Percentiles rank a stretch among this genome's conserved stretches.
Evolutionary conservation across 92 coral and sea anemone genomes (phyloP).

Genomic region (Siderastrea siderea): DNA sequence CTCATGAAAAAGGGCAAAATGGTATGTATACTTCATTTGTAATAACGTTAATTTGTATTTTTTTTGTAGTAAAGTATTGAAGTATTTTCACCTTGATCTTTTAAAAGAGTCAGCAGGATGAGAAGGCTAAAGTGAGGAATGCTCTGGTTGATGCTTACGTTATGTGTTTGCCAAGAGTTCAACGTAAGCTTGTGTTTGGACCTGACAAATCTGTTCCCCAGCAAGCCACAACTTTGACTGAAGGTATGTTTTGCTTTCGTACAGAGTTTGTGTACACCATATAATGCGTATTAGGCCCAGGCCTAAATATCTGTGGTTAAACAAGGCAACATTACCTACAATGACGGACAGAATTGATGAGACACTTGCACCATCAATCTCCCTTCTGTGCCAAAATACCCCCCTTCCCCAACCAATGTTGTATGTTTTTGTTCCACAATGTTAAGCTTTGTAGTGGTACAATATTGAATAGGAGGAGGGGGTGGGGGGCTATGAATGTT

Average conservation of each 20-base stretch:
- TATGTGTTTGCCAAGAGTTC: slow-evolving; percentile 89
- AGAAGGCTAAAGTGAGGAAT: slow-evolving; percentile 90
- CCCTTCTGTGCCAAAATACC: too few relatives aligned
- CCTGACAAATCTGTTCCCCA: slow-evolving; percentile 65
- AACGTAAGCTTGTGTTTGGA: slow-evolving; percentile 85
- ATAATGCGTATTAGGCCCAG: too few relatives aligned
- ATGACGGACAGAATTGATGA: too few relatives aligned
- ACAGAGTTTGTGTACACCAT: too few relatives aligned
- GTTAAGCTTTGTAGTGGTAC: too few relatives aligned
- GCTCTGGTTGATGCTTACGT: slow-evolving; percentile 89
- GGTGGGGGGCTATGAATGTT: too few relatives aligned
- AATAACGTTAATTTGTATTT: neutral
- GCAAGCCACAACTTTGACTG: slow-evolving; percentile 58
- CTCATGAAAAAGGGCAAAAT: slow-evolving; percentile 72
- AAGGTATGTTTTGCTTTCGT: slow-evolving; percentile 59
- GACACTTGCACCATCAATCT: too few relatives aligned
- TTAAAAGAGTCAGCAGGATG: slow-evolving; percentile 80
- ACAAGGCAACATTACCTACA: too few relatives aligned
- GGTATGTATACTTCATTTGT: slow-evolving; percentile 52
- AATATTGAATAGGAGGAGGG: too few relatives aligned
- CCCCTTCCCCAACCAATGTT: too few relatives aligned
- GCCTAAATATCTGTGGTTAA: too few relatives aligned
- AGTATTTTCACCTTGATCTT: neutral
- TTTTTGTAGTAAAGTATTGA: neutral
- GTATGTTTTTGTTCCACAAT: too few relatives aligned